Conservation (phyloP, 2,888 invertebrate species). For the Trypoxylon attenuatum region DNA sequence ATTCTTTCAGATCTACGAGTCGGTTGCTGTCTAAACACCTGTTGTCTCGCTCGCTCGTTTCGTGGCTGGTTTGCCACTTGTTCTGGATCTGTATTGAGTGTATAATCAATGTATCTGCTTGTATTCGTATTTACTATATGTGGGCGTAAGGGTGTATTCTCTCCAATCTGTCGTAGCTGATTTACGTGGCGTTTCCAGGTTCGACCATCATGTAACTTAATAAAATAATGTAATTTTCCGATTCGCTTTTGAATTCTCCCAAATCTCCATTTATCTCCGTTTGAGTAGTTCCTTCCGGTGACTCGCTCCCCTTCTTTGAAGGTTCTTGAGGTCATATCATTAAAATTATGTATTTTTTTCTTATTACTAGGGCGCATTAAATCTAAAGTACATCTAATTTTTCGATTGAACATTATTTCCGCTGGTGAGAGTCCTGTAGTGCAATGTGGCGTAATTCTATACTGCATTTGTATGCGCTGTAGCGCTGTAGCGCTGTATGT, state of each 20-base stretch:
- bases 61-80: no score
- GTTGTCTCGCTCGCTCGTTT: no score
- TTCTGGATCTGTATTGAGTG: no score
- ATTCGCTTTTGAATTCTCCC: background rate
- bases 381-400: constrained; percentile 16
- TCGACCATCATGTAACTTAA: no score
- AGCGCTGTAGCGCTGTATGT: constrained; percentile 6
- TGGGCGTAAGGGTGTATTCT: background rate
- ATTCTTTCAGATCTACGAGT: no score
- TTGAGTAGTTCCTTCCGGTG: background rate
- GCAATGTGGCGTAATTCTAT: constrained; percentile 13
- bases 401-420: constrained; percentile 22
- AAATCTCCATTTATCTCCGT: constrained; percentile 8
- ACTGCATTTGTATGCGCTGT: constrained; percentile 12
- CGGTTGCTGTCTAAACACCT: no score
- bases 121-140: background rate
- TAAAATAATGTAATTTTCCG: constrained; percentile 3
- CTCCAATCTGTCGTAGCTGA: constrained; percentile 5
- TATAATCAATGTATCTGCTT: background rate
- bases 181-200: constrained; percentile 8
- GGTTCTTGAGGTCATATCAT: background rate
- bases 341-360: background rate
- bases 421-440: constrained; percentile 8
- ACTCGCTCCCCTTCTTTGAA: constrained; percentile 5
- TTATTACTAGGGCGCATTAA: constrained; percentile 5